These are phyloP conservation scores for Machimus rusticus DNA, from an alignment of 2,888 invertebrate species.

Conservation along the genomic window DNA sequence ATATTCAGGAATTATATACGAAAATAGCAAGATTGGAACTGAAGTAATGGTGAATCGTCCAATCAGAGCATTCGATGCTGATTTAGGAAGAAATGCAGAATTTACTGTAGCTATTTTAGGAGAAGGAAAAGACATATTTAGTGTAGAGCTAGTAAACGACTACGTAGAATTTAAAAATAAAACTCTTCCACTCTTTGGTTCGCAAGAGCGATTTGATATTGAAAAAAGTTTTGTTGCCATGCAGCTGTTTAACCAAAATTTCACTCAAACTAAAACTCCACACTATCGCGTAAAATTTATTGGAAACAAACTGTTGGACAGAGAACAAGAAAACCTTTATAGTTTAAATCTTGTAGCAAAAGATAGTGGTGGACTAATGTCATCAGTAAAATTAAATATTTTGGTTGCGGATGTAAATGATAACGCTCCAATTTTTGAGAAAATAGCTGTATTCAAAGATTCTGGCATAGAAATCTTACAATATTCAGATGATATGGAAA, in stretches of 20 bases:
- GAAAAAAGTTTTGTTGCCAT: constrained; percentile 60
- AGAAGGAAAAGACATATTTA: constrained; percentile 77
- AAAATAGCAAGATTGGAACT: constrained; percentile 76
- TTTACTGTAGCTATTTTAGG: constrained; percentile 77
- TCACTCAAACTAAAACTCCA: constrained; percentile 55
- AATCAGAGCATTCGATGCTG: constrained; percentile 76
- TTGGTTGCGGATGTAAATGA: constrained; percentile 82
- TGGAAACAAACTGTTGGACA: constrained; percentile 68
- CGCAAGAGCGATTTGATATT: constrained; percentile 61
- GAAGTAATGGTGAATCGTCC: constrained; percentile 74
- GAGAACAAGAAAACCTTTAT: constrained; percentile 76
- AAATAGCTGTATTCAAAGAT: constrained; percentile 74
- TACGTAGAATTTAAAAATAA: constrained; percentile 53
- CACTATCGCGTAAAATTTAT: constrained; percentile 58
- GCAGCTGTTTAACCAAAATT: constrained; percentile 58
- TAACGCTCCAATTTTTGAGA: constrained; percentile 75
- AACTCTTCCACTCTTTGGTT: constrained; percentile 54
- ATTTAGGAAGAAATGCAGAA: constrained; percentile 72
- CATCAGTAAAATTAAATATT: constrained; percentile 76
- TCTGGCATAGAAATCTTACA: constrained; percentile 73
- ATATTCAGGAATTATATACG: constrained; percentile 80
- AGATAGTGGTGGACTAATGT: constrained; percentile 78
- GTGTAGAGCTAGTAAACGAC: constrained; percentile 66
- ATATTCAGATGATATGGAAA: constrained; percentile 66
- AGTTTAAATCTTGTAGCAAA: constrained; percentile 76